phyloP scores from a whole-genome alignment of 2,888 invertebrate species.

The Rhingia rostrata region DNA sequence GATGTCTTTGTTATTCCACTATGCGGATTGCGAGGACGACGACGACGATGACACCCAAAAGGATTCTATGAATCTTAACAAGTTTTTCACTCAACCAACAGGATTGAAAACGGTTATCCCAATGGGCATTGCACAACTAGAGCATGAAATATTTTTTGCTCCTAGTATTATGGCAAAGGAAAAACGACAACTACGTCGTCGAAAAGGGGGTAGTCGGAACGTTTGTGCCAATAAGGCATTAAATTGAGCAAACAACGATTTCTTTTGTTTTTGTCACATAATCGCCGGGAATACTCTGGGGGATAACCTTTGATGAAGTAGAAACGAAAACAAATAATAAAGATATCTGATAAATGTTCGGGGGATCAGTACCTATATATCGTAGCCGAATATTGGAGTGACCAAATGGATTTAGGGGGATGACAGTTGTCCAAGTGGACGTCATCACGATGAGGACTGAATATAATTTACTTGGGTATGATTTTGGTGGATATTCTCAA shows the following conservation, averaged over 20 bases:
- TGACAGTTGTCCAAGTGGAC: constrained; percentile 47
- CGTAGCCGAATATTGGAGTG: constrained; percentile 13
- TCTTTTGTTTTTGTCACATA: constrained; percentile 73
- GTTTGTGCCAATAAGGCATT: constrained; percentile 66
- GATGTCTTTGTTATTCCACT: constrained; percentile 41
- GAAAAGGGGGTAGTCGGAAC: not conserved
- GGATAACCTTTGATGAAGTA: constrained; percentile 71
- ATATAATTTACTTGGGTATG: constrained; percentile 54
- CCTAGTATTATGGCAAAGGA: constrained; percentile 23
- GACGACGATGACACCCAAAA: constrained; percentile 65
- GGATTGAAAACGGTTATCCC: constrained; percentile 63
- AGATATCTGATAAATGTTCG: constrained; percentile 57
- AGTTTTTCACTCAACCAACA: constrained; percentile 60
- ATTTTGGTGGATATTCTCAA: constrained; percentile 44
- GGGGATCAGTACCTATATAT: constrained; percentile 10
- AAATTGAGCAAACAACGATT: constrained; percentile 71
- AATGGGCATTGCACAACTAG: constrained; percentile 65
- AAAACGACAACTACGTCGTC: constrained; percentile 4
- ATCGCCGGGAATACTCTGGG: constrained; percentile 61
- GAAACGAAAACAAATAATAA: constrained; percentile 45
- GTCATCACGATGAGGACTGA: constrained; percentile 55
- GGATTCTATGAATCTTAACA: constrained; percentile 66
- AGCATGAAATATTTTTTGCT: constrained; percentile 64
- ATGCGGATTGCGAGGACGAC: constrained; percentile 11
- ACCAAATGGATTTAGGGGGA: constrained; percentile 26